Conservation (phyloP, 2,113 vertebrate genomes). For the Riparia riparia region DNA sequence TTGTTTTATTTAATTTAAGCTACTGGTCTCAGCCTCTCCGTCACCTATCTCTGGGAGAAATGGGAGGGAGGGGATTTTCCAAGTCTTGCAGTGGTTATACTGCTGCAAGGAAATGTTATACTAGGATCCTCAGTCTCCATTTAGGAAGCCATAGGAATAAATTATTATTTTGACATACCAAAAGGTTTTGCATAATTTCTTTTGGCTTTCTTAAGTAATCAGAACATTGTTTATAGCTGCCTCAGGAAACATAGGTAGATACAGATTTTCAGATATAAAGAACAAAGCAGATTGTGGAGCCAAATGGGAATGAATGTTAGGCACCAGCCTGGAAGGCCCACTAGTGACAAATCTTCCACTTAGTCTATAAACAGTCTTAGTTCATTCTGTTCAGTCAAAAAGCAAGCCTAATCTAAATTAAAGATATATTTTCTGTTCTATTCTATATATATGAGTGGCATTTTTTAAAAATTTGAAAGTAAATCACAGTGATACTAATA, state of each 20-base stretch:
- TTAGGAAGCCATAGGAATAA: background rate
- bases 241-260: background rate
- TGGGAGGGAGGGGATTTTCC: background rate
- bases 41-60: background rate
- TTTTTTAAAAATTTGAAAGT: background rate
- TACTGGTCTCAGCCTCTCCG: background rate
- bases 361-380: background rate
- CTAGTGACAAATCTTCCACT: background rate
- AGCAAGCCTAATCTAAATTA: background rate
- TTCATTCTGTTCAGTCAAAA: background rate
- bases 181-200: background rate
- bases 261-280: background rate
- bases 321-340: background rate
- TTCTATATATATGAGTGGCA: too few relatives aligned
- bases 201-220: background rate
- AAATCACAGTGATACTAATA: background rate
- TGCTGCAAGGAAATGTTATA: background rate
- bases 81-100: background rate
- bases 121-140: fast-evolving
- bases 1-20: background rate
- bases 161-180: background rate
- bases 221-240: background rate
- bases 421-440: background rate
- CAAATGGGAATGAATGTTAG: background rate
- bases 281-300: background rate